Evolutionary conservation across 2,797 vertebrate genomes (phyloP), one percentile per base, ranked within the genome.

Genomic region (Eremophila alpestris): DNA sequence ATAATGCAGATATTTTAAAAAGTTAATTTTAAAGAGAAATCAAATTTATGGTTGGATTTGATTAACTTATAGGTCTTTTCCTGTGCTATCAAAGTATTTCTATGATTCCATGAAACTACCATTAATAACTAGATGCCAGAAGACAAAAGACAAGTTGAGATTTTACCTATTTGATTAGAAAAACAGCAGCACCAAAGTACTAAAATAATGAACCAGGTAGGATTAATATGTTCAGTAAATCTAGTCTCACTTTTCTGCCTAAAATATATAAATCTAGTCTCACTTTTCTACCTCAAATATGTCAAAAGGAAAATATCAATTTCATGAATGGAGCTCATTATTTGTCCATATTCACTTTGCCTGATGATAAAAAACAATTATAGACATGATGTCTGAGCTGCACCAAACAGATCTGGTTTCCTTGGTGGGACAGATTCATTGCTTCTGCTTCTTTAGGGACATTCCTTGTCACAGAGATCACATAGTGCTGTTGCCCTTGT

Each of bases 261-360:
- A 63, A 88, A 76, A 83, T 70, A 16, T n/a, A 71, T 24, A 41
- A 10, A 41, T 41, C 45, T 75, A 68, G 23, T 59, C 23, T 76
- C 41, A 55, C 9, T 88, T 88, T 83, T 86, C 49, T 91, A 43
- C 32, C 63, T 59, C 67, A 88, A 79, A 83, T 70, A 16, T n/a
- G 75, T 29, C 5, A 79, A 69, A 85, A 90, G n/a, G 11, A 79
- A 76, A 16, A 64, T 87, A 68, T 27, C 4, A 11, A 49, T 54
- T 94, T 90, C 59, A 76, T 69, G 29, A 89, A 76, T 7, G 58
- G 15, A 29, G 7, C 5, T 87, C 5, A 9, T 63, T 87, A 63
- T 77, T 60, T 84, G 52, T 89, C 60, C 32, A 43, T 46, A 69
- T 20, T 58, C 62, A 58, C 40, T 49, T 73, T 55, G 32, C 29